Base-by-base conservation (phyloP, 2,113 vertebrate species). In the Neolamprologus sp. region DNA sequence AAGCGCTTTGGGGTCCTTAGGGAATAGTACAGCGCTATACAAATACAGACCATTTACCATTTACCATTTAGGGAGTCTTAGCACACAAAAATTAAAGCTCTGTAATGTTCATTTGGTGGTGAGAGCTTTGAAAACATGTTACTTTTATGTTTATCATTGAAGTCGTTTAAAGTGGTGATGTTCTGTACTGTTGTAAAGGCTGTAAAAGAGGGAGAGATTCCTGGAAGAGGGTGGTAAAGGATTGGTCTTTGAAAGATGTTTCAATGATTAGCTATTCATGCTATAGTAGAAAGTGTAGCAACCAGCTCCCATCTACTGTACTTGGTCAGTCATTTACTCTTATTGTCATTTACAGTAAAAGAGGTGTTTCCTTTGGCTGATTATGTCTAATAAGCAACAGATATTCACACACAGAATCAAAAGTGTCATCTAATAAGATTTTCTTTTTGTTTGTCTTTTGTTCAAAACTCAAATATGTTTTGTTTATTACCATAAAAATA, bases 211-310 rank as follows among this genome's bases (percentile, higher is more conserved):
- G 28, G 28, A 60, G 8, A 60, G 26, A 14, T 33, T 60, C 0
- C 57, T 60, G 57, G 57, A 26, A 55, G 3, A 54, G 53, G n/a
- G 53, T 54, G n/a, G 10, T 9, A 58, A 58, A 53, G 12, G 54
- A 57, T 5, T 26, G 23, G 12, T 28, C 3, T 14, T 2, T 30
- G 7, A 60, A 30, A 30, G 57, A 60, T 60, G 26, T 60, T 0
- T 60, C 57, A 60, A 6, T 30, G 57, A 30, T 30, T 0, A 58
- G 13, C 26, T 28, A 26, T 13, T 23, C 0, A 23, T 13, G 11
- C 54, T 26, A 13, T 12, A 26, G 6, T 55, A 58, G 5, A 30
- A 30, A 16, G 26, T 58, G 13, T 30, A 28, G 9, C 14, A 58
- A 58, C 4, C 55, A 58, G 7, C 55, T 28, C 26, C 5, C 3